Percentiles rank a stretch among this genome's conserved stretches.
Evolutionary conservation across 2,113 vertebrate genomes (phyloP).

Genomic region (Tragelaphus strepsiceros): DNA sequence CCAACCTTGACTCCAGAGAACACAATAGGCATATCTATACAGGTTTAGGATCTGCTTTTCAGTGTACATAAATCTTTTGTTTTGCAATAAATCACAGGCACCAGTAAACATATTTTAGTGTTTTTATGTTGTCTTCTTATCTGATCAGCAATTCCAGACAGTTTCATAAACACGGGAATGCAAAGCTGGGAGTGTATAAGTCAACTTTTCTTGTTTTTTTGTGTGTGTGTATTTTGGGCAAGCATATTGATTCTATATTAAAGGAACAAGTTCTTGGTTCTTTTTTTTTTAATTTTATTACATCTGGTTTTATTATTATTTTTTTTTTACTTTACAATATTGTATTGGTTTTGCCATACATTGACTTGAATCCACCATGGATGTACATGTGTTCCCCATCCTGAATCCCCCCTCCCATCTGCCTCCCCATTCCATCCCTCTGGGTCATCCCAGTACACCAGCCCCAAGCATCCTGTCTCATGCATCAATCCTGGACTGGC

Average conservation of each 20-base stretch:
- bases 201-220: neutral
- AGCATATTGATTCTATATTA: neutral
- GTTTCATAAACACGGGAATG: neutral
- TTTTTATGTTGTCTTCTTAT: conserved; percentile 34
- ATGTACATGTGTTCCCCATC: too few species aligned
- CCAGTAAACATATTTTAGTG: conserved; percentile 41
- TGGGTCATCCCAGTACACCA: too few species aligned
- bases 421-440: too few species aligned
- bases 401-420: too few species aligned
- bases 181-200: neutral
- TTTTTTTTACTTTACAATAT: too few species aligned
- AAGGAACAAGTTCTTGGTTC: neutral
- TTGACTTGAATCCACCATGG: too few species aligned
- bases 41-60: neutral
- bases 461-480: too few species aligned
- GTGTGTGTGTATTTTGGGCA: neutral
- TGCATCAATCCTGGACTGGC: too few species aligned
- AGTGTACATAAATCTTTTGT: neutral
- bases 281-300: too few species aligned
- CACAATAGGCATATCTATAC: neutral
- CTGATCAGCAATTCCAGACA: neutral
- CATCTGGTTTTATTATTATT: too few species aligned
- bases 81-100: conserved; percentile 20
- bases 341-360: too few species aligned
- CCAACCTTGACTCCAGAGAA: neutral